Base-by-base conservation (phyloP, 92 coral and sea anemone genomes). In the Phenganax subtilis region DNA sequence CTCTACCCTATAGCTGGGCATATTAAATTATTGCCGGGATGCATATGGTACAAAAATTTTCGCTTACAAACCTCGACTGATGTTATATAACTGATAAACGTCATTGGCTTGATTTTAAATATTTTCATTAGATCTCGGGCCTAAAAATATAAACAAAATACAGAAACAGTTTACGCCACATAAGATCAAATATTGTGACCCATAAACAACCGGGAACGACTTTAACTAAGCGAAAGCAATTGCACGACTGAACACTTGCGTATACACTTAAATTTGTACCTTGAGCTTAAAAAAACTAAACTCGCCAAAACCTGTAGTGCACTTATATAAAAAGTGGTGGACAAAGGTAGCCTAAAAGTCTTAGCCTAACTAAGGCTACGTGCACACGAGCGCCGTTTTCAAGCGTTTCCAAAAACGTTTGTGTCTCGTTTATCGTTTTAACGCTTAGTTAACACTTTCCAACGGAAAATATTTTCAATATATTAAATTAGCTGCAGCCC, bases 21-120 rank as follows among this genome's bases (percentile, higher is more conserved):
- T 17, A 75, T 53, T 51, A 10, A 15, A 51, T 55, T 52, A 5
- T 12, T 9, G 10, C 31, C 59, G 64, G 12, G 54, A 14, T 1
- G 6, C 9, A 12, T 20, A 20, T 55, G 30, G 44, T 51, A 55
- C 10, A 0, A 80, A 37, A 37, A 37, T 37, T 5, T 37, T 37
- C n/a, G 62, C 9, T 27, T 31, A 78, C 59, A 75, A 55, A 94
- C 98, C 98, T 94, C 98, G 83, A 94, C 91, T 70, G 89, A 89
- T 28, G 98, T 74, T 89, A 94, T 94, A 86, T 94, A 94, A 89
- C 92, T 94, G 77, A 94, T 92, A 94, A 94, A 94, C 84, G 98
- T 94, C 82, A 97, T 94, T 77, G 98, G 98, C 85, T 90, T 92
- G 85, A 94, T 94, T 89, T 90, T 94, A 96, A 94, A 94, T 68